Evolutionary conservation across 2,113 vertebrate genomes (phyloP), one percentile per base, ranked within the genome.

Genomic region (Pontoporia blainvillei): DNA sequence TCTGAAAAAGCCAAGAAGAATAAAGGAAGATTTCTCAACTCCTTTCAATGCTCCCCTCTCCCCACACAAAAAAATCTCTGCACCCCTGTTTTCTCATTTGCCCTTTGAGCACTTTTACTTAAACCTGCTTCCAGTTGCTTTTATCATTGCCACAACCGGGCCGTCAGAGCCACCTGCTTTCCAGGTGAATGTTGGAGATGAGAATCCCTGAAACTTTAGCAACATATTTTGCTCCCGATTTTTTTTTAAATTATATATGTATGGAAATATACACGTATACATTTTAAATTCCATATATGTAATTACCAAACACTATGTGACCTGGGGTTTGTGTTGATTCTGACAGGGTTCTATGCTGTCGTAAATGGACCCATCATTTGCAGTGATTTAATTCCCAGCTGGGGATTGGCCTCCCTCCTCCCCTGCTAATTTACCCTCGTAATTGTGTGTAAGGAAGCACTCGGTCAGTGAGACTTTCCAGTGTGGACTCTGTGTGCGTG

Each of bases 1-100:
- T 97, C 96, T 98, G 98, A 95, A 93, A 97, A 98, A 96, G 92
- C 96, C 95, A 95, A 96, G 98, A 98, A 97, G 91, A 97, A 97
- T 96, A 96, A 98, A 98, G 96, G 67, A 96, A 86, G 86, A 99
- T 97, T 94, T 97, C 95, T 97, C 78, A 97, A 66, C 97, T 94
- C 86, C 78, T 98, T 95, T 92, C 81, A 75, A 0, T 66, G 66
- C 23, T 41, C 67, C 88, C 62, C 17, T 25, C 36, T 29, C 29
- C 34, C 11, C 39, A 36, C 61, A 7, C n/a, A 67, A 6, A 36
- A 21, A 39, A 69, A 76, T 91, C 64, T 88, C 87, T 67, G 44
- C 69, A 59, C 78, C 18, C 52, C n/a, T 91, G 39, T 95, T 90
- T 97, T 85, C 97, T 96, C 89, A 41, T 27, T 96, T 96, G 72